phyloP scores from a whole-genome alignment of 2,888 invertebrate genomes.

The Philonicus albiceps region DNA sequence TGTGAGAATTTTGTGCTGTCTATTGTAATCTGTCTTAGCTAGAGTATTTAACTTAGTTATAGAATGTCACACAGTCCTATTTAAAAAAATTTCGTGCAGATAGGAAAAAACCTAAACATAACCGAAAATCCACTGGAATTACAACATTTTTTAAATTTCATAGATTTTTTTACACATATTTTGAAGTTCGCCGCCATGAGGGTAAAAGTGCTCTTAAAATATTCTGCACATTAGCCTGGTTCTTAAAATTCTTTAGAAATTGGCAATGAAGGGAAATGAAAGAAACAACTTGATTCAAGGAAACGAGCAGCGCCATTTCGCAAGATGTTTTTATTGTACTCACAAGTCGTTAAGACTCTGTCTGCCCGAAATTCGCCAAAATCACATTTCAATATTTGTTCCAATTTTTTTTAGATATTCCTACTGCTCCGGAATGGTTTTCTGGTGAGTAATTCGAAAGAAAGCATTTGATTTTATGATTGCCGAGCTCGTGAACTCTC shows the following conservation, averaged over 20 bases:
- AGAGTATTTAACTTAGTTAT: too few species aligned
- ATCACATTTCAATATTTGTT: not conserved
- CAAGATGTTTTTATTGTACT: not conserved
- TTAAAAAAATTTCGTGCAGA: not conserved
- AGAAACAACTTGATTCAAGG: not conserved
- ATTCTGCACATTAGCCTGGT: not conserved
- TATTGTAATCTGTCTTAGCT: too few species aligned
- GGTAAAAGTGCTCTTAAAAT: not conserved
- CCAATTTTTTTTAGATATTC: not conserved
- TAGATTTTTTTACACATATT: not conserved
- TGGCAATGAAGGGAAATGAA: not conserved
- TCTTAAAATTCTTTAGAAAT: not conserved
- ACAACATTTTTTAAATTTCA: not conserved
- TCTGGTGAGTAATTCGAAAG: conserved; percentile 4
- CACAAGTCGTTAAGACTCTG: not conserved
- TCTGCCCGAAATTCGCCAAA: not conserved
- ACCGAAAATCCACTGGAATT: not conserved
- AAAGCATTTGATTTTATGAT: conserved; percentile 8
- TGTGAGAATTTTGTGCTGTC: too few species aligned
- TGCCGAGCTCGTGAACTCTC: not conserved
- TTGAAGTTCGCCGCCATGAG: not conserved
- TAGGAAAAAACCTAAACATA: not conserved
- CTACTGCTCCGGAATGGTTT: not conserved
- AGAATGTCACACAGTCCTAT: not conserved
- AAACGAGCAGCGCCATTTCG: not conserved